These are phyloP conservation scores for Drusus annulatus DNA, from an alignment of 1,140 invertebrate genomes.

Conservation along the genomic window DNA sequence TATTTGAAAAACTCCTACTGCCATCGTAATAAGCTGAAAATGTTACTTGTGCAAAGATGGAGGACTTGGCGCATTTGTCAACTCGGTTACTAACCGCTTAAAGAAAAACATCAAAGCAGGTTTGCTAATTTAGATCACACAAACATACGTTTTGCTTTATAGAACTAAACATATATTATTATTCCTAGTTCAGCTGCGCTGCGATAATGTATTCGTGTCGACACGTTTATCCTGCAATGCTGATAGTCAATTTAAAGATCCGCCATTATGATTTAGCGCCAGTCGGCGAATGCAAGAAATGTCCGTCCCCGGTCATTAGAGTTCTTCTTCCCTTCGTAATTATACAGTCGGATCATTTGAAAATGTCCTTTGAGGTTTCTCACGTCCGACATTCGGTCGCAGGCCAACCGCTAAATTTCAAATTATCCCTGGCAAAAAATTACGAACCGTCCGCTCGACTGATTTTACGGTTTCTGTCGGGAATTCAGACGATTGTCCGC, in stretches of 20 bases:
- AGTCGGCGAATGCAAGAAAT: conserved; percentile 33
- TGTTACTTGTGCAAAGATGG: no score
- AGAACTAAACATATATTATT: no score
- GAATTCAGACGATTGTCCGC: neutral
- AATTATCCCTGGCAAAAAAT: conserved; percentile 30
- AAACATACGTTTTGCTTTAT: no score
- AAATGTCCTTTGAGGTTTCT: conserved; percentile 29
- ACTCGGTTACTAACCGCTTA: no score
- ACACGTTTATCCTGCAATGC: no score
- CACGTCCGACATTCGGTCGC: conserved; percentile 21
- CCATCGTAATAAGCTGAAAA: no score
- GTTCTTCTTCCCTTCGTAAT: conserved; percentile 23
- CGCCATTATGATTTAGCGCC: conserved; percentile 10
- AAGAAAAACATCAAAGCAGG: no score
- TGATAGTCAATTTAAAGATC: neutral
- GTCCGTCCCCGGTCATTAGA: neutral
- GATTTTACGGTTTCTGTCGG: conserved; percentile 5
- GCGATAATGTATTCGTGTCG: no score
- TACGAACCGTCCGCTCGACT: neutral
- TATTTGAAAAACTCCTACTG: no score
- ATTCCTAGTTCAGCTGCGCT: no score
- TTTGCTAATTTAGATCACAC: no score
- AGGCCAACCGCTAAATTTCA: conserved; percentile 13
- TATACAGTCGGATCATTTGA: conserved; percentile 28
- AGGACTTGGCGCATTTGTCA: no score